Conservation (phyloP, 92 coral and sea anemone species). For the Anthopleura xanthogrammica region DNA sequence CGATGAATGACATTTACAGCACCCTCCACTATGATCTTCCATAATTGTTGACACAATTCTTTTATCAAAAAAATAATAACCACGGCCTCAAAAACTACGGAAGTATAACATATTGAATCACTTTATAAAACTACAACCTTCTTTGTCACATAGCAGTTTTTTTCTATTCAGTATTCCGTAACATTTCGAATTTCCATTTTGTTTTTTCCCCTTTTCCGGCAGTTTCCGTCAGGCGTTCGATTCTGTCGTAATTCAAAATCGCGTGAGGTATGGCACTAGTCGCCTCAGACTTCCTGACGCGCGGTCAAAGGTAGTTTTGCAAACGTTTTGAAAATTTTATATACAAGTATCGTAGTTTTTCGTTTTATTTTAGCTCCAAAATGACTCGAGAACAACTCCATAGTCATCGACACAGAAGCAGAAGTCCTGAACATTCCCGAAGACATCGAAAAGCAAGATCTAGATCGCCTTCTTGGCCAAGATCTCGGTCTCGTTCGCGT, state of each 20-base stretch:
- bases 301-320: not conserved
- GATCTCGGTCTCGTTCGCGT: conserved; percentile 67
- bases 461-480: conserved; percentile 32
- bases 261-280: conserved; percentile 29
- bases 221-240: conserved; percentile 41
- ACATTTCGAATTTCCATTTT: conserved; percentile 3
- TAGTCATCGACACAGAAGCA: conserved; percentile 44
- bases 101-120: not conserved
- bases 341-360: not conserved
- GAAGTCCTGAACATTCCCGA: conserved; percentile 56
- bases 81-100: not conserved
- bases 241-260: not conserved
- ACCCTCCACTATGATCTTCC: not conserved
- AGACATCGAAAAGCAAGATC: conserved; percentile 39
- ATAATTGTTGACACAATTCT: not conserved
- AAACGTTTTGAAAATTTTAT: not conserved
- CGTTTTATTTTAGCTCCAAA: not conserved
- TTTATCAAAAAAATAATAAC: not conserved
- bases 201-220: not conserved
- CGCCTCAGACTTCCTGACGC: not conserved
- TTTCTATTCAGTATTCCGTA: not conserved
- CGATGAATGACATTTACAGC: conserved; percentile 68
- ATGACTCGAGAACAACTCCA: conserved; percentile 50
- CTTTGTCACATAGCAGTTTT: not conserved
- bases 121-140: not conserved